These are phyloP conservation scores for Vidua macroura DNA, from an alignment of 2,113 vertebrate species.

Conservation along the genomic window DNA sequence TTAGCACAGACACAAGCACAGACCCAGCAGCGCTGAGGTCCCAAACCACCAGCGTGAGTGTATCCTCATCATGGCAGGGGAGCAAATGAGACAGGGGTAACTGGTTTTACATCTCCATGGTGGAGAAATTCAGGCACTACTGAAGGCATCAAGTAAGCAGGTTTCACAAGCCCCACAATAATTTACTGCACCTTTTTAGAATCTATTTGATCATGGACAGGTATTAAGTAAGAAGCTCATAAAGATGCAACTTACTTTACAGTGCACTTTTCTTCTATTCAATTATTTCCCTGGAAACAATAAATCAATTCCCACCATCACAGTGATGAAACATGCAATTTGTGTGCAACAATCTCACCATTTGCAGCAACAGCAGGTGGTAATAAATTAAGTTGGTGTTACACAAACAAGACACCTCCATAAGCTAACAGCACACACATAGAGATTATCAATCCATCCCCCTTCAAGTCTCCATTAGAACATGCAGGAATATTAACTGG, in stretches of 20 bases:
- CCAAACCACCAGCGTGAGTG: neutral
- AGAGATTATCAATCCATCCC: neutral
- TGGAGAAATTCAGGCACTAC: neutral
- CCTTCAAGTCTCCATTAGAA: neutral
- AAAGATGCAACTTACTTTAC: neutral
- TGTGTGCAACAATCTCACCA: neutral
- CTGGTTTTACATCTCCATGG: neutral
- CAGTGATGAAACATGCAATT: neutral
- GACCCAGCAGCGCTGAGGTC: neutral
- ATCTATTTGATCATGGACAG: neutral
- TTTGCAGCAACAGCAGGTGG: conserved; percentile 5
- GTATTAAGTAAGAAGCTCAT: neutral
- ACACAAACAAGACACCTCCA: neutral
- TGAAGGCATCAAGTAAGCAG: neutral
- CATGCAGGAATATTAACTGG: neutral
- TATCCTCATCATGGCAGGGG: accelerated
- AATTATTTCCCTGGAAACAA: neutral
- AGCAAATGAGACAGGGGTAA: neutral
- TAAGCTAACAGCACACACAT: neutral
- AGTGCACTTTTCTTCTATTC: neutral
- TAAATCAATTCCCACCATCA: neutral
- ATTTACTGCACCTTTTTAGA: neutral
- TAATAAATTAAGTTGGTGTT: conserved; percentile 18
- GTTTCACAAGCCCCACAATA: neutral
- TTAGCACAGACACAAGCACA: neutral